Evolutionary conservation across 2,797 vertebrate genomes (phyloP).

Genomic region (Hirundo rustica): DNA sequence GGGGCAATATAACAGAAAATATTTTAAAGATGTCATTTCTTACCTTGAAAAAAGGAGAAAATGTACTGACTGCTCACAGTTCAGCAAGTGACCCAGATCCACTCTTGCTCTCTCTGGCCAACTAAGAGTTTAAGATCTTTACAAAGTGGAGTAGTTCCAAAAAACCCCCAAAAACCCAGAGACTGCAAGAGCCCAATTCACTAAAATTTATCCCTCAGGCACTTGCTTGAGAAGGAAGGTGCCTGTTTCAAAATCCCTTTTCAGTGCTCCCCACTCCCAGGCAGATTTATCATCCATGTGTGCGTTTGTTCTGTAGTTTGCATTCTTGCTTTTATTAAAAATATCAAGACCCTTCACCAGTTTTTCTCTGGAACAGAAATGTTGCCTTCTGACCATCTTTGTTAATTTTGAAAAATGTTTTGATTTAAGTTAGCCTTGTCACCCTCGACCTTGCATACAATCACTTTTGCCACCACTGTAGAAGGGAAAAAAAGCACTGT

Average conservation of each 20-base stretch:
- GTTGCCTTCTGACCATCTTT: not conserved
- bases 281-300: not conserved
- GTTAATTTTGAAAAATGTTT: not conserved
- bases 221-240: not conserved
- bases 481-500: not conserved
- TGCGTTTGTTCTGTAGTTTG: not conserved
- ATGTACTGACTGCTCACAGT: not conserved
- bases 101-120: not conserved
- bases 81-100: not conserved
- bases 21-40: not conserved
- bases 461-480: not conserved
- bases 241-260: not conserved
- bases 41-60: not conserved
- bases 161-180: rapidly evolving
- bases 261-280: not conserved
- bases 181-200: not conserved
- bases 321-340: not conserved
- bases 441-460: not conserved
- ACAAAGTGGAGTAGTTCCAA: not conserved
- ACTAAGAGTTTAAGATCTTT: not conserved
- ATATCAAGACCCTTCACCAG: not conserved
- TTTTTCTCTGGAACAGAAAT: not conserved
- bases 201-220: not conserved
- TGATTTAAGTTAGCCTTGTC: not conserved
- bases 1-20: not conserved